phyloP scores from a whole-genome alignment of 2,888 invertebrate genomes.

The Meganola albula region DNA sequence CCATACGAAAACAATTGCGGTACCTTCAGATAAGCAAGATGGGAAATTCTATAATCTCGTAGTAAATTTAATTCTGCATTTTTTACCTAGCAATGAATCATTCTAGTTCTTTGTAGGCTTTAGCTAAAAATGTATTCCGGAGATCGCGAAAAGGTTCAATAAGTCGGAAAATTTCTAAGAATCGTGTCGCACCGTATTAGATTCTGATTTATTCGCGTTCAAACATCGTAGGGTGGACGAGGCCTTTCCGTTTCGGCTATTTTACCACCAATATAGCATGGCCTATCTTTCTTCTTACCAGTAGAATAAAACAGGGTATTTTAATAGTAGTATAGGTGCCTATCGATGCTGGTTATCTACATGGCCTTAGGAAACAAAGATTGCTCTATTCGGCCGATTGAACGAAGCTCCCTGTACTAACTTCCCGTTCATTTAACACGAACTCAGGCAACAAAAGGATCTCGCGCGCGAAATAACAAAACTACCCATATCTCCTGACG shows the following conservation, averaged over 20 bases:
- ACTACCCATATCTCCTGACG: slow-evolving; percentile 64
- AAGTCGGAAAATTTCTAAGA: slow-evolving; percentile 64
- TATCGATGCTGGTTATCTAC: slow-evolving; percentile 46
- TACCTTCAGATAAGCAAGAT: too few relatives aligned
- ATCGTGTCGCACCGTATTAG: slow-evolving; percentile 66
- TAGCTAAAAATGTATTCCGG: slow-evolving; percentile 14
- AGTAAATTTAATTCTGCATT: too few relatives aligned
- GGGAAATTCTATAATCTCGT: too few relatives aligned
- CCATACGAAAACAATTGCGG: too few relatives aligned
- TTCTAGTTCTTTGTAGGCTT: slow-evolving; percentile 6
- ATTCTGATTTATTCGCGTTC: slow-evolving; percentile 70
- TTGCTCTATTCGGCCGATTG: slow-evolving; percentile 71
- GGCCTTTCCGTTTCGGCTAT: slow-evolving; percentile 44
- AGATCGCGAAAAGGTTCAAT: slow-evolving; percentile 53
- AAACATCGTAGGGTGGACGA: slow-evolving; percentile 59
- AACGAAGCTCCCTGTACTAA: slow-evolving; percentile 68
- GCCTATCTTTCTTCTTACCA: slow-evolving; percentile 34
- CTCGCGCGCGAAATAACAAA: slow-evolving; percentile 74
- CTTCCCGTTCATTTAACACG: slow-evolving; percentile 76
- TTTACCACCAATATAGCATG: slow-evolving; percentile 38
- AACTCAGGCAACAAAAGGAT: slow-evolving; percentile 72
- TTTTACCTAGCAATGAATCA: too few relatives aligned
- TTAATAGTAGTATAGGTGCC: slow-evolving; percentile 45
- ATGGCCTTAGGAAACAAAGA: slow-evolving; percentile 73
- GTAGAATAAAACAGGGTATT: slow-evolving; percentile 19